Conservation (phyloP, 2,113 vertebrate genomes). For the Psilopogon haemacephalus region DNA sequence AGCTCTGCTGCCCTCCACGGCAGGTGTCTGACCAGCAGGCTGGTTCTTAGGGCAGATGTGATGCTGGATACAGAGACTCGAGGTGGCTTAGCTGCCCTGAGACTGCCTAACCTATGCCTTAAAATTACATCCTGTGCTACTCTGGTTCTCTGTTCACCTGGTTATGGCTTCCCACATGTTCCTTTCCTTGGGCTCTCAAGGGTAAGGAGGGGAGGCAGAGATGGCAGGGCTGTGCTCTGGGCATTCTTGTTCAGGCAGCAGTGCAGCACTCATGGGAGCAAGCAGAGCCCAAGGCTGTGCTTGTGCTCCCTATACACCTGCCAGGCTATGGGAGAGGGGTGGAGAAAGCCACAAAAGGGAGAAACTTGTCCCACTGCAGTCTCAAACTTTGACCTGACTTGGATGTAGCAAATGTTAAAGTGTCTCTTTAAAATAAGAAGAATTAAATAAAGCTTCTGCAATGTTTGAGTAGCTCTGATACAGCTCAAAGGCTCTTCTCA, state of each 20-base stretch:
- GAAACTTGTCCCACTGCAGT: background rate
- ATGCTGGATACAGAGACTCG: background rate
- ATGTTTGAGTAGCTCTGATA: background rate
- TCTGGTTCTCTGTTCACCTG: background rate
- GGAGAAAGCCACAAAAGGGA: background rate
- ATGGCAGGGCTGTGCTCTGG: rapidly evolving
- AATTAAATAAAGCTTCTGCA: background rate
- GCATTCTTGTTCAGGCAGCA: background rate
- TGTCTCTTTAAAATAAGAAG: background rate
- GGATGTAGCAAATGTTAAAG: background rate
- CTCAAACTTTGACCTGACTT: background rate
- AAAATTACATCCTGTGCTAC: background rate
- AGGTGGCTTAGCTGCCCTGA: background rate
- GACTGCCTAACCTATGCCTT: background rate
- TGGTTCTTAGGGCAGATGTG: background rate
- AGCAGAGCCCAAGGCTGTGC: background rate
- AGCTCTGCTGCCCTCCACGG: background rate
- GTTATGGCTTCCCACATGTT: rapidly evolving
- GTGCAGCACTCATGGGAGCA: background rate
- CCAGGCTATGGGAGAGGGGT: background rate
- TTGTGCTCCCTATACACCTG: background rate
- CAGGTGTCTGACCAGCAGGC: background rate
- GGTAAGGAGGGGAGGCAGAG: background rate
- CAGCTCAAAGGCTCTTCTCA: background rate
- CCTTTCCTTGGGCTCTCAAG: background rate